Conservation (phyloP, 2,113 vertebrate species). For the Sardina pilchardus region DNA sequence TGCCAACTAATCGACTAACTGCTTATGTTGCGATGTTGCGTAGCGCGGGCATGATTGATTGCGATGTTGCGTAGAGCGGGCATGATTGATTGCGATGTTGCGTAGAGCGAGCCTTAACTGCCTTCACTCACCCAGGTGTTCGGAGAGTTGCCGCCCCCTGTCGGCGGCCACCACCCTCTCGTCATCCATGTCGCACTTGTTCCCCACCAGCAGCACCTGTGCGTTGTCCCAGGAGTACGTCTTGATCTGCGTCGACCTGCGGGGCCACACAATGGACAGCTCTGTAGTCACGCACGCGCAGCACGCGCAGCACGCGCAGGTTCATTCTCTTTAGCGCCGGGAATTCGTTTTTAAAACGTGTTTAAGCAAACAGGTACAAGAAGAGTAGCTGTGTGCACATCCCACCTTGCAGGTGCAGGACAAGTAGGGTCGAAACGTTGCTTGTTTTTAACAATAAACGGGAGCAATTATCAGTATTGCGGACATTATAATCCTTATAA, state of each 20-base stretch:
- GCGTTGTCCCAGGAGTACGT: constrained; percentile 99
- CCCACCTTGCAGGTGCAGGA: too few species aligned
- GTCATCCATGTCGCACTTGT: constrained; percentile 98
- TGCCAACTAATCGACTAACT: too few species aligned
- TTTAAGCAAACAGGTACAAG: constrained; percentile 45
- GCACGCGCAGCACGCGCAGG: too few species aligned
- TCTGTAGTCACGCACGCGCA: not conserved
- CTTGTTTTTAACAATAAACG: too few species aligned
- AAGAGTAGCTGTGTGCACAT: too few species aligned
- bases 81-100: not conserved
- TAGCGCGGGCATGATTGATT: not conserved
- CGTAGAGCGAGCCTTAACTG: not conserved
- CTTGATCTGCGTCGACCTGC: constrained; percentile 97
- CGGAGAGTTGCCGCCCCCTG: constrained; percentile 86
- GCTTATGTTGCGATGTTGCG: too few species aligned
- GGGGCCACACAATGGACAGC: constrained; percentile 3
- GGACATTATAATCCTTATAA: too few species aligned
- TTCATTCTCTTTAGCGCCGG: not conserved
- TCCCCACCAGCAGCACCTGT: constrained; percentile 94
- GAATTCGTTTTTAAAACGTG: not conserved
- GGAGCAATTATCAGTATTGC: too few species aligned
- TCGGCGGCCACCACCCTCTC: constrained; percentile 86
- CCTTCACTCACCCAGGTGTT: constrained; percentile 79
- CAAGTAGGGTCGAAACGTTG: too few species aligned
- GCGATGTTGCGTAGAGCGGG: not conserved